Evolutionary conservation across 2,888 invertebrate species (phyloP), one percentile per base, ranked within the genome.

Genomic region (Dascillus cervinus): DNA sequence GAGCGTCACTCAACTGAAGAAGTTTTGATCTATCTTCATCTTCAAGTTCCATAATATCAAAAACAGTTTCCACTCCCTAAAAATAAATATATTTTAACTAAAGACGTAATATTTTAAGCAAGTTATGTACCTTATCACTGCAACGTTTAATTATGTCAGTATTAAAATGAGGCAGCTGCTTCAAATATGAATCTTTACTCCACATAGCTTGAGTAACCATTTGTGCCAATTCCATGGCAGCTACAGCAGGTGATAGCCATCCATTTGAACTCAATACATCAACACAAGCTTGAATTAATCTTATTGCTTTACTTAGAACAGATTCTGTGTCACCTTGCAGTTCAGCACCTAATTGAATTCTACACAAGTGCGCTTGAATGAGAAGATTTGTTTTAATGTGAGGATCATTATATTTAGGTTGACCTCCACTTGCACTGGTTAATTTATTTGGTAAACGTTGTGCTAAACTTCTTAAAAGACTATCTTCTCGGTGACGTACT

Each of bases 151-250:
- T 82, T 32, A 91, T 80, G 0, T 94, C 96, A 0, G 72, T 58
- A 2, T 77, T 83, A 64, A 97, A 97, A 67, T 98, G 96, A 2
- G 98, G 98, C 58, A 99, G 66, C 59, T 99, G 98, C 40, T 95
- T 84, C 39, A 99, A 73, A 59, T 96, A 95, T 0, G 94, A 91
- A 67, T 98, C 98, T 65, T 95, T 96, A 54, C 88, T 91, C 95
- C 97, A 98, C 95, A 98, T 95, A 5, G 97, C 97, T 67, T 99
- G 98, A 0, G 98, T 98, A 2, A 92, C 89, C 97, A 98, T 99
- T 69, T 98, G 98, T 0, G 97, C 94, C 53, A 99, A 71, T 67
- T 98, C 98, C 98, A 99, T 99, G 52, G 97, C 96, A 10, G 96
- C 94, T 21, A 99, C 89, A 3, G 97, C 98, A 0, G 98, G 97